Percentiles rank a stretch among this genome's conserved stretches.
phyloP scores from a whole-genome alignment of 1,140 invertebrate genomes.

The Limonius californicus region DNA sequence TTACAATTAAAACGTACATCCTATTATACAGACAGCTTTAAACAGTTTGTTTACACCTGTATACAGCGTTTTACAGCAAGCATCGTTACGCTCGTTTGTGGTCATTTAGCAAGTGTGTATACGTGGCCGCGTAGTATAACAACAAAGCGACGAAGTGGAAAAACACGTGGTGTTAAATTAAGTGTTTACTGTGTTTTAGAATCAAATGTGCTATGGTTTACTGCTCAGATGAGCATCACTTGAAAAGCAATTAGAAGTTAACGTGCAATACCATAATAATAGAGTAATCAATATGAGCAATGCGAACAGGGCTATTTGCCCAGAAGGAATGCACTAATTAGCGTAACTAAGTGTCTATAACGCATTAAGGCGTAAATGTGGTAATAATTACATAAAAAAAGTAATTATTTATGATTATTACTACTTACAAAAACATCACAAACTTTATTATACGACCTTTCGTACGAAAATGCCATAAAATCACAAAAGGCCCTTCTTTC shows the following conservation, averaged over 20 bases:
- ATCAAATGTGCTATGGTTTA: conserved; percentile 8
- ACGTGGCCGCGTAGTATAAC: too few species aligned
- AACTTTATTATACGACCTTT: too few species aligned
- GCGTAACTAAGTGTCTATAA: too few species aligned
- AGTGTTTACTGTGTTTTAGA: conserved; percentile 2
- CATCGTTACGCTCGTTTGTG: neutral
- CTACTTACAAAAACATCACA: neutral
- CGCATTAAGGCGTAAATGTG: neutral
- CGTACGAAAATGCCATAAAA: neutral
- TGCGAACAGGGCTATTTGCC: neutral
- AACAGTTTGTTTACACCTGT: too few species aligned
- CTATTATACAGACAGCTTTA: too few species aligned
- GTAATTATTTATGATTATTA: neutral
- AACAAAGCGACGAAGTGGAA: conserved; percentile 1
- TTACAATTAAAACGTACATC: too few species aligned
- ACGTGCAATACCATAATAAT: neutral
- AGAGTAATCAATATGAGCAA: neutral
- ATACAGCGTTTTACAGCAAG: too few species aligned
- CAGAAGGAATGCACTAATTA: neutral
- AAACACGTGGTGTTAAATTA: conserved; percentile 1
- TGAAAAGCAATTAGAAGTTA: conserved; percentile 1
- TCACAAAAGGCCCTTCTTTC: neutral
- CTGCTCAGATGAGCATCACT: neutral
- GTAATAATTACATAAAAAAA: neutral
- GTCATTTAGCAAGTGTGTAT: neutral